A percentile compares a stretch with the other conserved stretches of the same genome.
These are phyloP conservation scores for Enteromius anoplus DNA, from an alignment of 2,797 vertebrate genomes.

Conservation along the genomic window DNA sequence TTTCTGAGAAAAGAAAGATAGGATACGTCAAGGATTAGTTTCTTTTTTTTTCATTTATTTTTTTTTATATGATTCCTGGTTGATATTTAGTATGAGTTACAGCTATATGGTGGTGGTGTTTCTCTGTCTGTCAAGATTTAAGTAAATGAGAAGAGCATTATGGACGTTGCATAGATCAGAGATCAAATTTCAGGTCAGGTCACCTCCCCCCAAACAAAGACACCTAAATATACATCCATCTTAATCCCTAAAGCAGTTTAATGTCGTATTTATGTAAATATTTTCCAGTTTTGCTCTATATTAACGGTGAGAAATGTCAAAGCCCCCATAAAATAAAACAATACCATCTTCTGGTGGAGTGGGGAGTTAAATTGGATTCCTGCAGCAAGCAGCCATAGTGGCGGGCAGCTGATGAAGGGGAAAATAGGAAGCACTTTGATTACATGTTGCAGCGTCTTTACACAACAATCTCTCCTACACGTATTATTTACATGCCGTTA, in stretches of 20 bases:
- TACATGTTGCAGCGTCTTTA: slow-evolving; percentile 85
- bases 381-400: slow-evolving; percentile 72
- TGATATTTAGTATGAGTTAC: background rate
- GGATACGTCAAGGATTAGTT: too few species aligned
- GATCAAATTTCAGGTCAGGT: slow-evolving; percentile 68
- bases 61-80: background rate
- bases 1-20: background rate
- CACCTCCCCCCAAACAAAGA: slow-evolving; percentile 65
- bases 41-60: too few species aligned
- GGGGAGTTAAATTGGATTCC: slow-evolving; percentile 87
- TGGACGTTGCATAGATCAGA: slow-evolving; percentile 24
- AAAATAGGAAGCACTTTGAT: slow-evolving; percentile 82
- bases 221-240: slow-evolving; percentile 74
- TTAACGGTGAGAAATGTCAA: slow-evolving; percentile 87
- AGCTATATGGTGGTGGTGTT: background rate
- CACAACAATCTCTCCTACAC: slow-evolving; percentile 81
- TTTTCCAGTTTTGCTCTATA: slow-evolving; percentile 81
- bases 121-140: background rate
- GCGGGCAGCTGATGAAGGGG: slow-evolving; percentile 79
- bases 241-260: slow-evolving; percentile 86
- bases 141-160: slow-evolving; percentile 10
- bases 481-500: slow-evolving; percentile 81
- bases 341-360: slow-evolving; percentile 82
- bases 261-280: slow-evolving; percentile 89
- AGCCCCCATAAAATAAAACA: slow-evolving; percentile 89